Base-by-base conservation (phyloP, 2,113 vertebrate genomes). In the Brachypteracias leptosomus region DNA sequence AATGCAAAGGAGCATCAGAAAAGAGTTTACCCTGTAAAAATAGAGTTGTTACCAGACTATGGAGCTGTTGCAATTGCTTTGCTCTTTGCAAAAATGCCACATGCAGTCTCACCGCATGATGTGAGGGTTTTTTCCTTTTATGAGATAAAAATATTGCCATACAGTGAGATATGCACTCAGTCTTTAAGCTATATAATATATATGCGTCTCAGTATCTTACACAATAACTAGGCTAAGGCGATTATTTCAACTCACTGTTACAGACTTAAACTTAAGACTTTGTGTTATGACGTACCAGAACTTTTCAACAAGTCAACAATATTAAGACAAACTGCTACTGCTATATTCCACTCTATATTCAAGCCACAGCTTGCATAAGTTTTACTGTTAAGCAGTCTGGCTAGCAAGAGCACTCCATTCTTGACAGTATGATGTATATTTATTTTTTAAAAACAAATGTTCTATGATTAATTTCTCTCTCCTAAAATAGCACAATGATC, bases 391-490 rank as follows among this genome's bases (percentile, higher is more conserved):
- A 85, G 21, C 61, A 82, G 55, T 17, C 55, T 94, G 58, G 71
- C 33, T 90, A 44, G 42, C 77, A 61, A 91, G 35, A 95, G 28
- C 28, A 29, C 9, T 73, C 44, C 29, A 14, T 36, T 93, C 74
- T 38, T 49, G 40, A 86, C 67, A 95, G 68, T 28, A 22, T 71
- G 12, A 51, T 82, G 47, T 89, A 29, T 31, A 61, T 42, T 82
- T 67, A 44, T 61, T 92, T 93, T 94, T 79, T 5, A 49, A 54
- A 86, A 93, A 86, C 40, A 92, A 91, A 62, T 9, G 8, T 85
- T 61, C 73, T 74, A 33, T 87, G 78, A 79, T 90, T 94, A 91
- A 91, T 94, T 95, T 88, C 9, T 93, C 55, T 88, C 65, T 83
- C 51, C 42, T 88, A 51, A 94, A 91, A 75, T 59, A 70, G 36